These are phyloP conservation scores for Stegophylla sp. DNA, from an alignment of 2,888 invertebrate genomes.

Conservation along the genomic window DNA sequence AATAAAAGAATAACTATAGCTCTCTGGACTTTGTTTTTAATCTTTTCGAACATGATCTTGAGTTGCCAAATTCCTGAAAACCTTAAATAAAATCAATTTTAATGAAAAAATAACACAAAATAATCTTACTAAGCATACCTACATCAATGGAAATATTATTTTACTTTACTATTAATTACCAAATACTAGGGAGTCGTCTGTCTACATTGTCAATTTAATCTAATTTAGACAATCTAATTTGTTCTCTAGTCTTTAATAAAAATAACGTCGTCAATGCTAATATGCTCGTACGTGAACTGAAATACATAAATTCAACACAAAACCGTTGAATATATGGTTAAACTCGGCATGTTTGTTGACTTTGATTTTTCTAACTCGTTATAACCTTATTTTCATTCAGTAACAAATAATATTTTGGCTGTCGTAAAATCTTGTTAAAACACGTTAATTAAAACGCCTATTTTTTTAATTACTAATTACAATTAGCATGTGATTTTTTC, in stretches of 20 bases:
- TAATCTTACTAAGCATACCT: not conserved
- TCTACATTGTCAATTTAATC: not conserved
- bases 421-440: too few relatives aligned
- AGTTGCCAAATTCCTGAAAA: slow-evolving; percentile 5
- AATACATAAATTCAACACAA: not conserved
- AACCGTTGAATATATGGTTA: not conserved
- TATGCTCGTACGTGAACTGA: not conserved
- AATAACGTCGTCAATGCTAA: not conserved
- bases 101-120: not conserved
- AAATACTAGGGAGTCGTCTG: too few relatives aligned
- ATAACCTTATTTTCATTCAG: too few relatives aligned
- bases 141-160: too few relatives aligned
- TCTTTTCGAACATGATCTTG: not conserved
- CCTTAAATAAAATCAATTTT: slow-evolving; percentile 16
- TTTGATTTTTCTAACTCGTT: too few relatives aligned
- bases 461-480: too few relatives aligned
- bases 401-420: too few relatives aligned
- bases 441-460: too few relatives aligned
- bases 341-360: too few relatives aligned
- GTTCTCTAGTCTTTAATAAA: not conserved
- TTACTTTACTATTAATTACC: too few relatives aligned
- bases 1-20: not conserved
- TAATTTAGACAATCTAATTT: not conserved
- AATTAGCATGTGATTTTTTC: too few relatives aligned
- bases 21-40: slow-evolving; percentile 10